Conservation (phyloP, 2,888 invertebrate species). For the Heliconius cydno region DNA sequence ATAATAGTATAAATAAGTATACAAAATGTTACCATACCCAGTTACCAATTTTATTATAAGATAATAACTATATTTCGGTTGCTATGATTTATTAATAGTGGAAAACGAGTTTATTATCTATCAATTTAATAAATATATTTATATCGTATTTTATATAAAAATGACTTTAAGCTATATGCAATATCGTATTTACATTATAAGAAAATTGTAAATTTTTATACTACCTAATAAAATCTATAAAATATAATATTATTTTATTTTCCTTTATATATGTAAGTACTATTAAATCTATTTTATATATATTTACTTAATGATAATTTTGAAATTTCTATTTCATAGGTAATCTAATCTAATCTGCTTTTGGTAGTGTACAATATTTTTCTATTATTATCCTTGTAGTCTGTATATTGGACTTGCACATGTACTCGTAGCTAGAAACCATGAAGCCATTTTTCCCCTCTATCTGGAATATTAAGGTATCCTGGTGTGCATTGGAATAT, state of each 20-base stretch:
- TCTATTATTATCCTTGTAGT: slow-evolving; percentile 29
- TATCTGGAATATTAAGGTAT: slow-evolving; percentile 32
- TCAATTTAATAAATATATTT: not conserved
- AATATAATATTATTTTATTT: slow-evolving; percentile 64
- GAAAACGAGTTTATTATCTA: slow-evolving; percentile 11
- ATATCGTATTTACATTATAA: slow-evolving; percentile 63
- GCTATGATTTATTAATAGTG: slow-evolving; percentile 34
- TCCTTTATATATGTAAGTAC: slow-evolving; percentile 37
- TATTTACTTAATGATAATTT: not conserved
- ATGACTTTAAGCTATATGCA: slow-evolving; percentile 37
- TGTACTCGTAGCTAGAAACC: slow-evolving; percentile 32
- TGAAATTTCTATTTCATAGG: not conserved
- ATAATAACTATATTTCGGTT: slow-evolving; percentile 33
- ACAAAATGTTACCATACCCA: slow-evolving; percentile 58
- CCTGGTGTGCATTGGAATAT: slow-evolving; percentile 29
- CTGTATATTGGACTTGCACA: slow-evolving; percentile 37
- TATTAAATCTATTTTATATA: not conserved
- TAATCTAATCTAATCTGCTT: slow-evolving; percentile 1
- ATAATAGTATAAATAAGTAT: slow-evolving; percentile 51
- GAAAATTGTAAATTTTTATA: slow-evolving; percentile 78
- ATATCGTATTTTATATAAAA: slow-evolving; percentile 51
- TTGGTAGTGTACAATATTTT: slow-evolving; percentile 21
- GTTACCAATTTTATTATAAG: slow-evolving; percentile 64
- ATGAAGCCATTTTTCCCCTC: slow-evolving; percentile 31
- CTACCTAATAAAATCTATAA: slow-evolving; percentile 77